Percentiles rank a stretch among this genome's conserved stretches.
Evolutionary conservation across 2,113 vertebrate species (phyloP).

Genomic region (Myanophis thanlyinensis): DNA sequence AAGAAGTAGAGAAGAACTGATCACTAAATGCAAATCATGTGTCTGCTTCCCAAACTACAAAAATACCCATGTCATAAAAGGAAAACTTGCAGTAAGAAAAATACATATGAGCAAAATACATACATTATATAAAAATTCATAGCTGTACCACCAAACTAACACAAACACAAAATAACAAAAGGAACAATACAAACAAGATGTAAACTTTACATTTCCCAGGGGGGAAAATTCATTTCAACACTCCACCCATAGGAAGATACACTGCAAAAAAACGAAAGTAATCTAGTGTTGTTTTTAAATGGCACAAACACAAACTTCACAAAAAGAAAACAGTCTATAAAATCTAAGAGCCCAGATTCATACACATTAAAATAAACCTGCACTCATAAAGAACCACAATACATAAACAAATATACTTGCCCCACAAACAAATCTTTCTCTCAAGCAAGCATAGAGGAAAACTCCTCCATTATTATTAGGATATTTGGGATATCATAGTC

Average conservation of each 20-base stretch:
- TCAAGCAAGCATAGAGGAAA: not conserved
- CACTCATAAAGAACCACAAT: not conserved
- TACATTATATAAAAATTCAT: not conserved
- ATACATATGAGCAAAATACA: not conserved
- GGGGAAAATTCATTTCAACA: not conserved
- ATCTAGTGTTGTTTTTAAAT: not conserved
- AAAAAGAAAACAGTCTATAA: not conserved
- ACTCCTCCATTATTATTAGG: not conserved
- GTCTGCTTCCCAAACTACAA: not conserved
- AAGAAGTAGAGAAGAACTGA: not conserved
- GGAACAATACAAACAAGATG: not conserved
- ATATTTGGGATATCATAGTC: not conserved
- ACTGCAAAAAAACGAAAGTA: not conserved
- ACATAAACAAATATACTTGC: not conserved
- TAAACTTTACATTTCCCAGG: not conserved
- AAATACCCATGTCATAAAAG: not conserved
- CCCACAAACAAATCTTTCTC: not conserved
- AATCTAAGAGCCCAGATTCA: not conserved
- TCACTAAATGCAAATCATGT: not conserved
- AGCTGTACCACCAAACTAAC: not conserved
- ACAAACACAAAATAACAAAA: not conserved
- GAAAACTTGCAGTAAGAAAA: not conserved
- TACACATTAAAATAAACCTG: not conserved
- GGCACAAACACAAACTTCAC: not conserved
- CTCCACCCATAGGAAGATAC: not conserved